Evolutionary conservation across 2,113 vertebrate species (phyloP).

Genomic region (Artemisiospiza belli): DNA sequence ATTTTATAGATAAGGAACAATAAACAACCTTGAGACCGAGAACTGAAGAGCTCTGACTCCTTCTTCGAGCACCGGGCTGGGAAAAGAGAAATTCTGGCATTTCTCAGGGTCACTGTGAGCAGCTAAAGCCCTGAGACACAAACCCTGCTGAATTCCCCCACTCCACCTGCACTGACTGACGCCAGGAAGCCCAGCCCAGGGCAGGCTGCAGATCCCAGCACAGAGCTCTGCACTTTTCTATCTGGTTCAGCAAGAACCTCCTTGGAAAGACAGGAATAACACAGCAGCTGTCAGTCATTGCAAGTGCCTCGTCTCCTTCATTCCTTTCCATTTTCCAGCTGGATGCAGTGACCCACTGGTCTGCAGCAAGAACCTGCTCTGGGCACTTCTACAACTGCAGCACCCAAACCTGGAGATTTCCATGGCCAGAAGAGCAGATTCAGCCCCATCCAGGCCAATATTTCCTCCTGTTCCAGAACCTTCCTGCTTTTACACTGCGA

Average conservation of each 20-base stretch:
- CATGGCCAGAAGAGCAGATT: not conserved
- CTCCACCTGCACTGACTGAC: not conserved
- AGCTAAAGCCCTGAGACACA: no score
- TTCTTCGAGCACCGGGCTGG: no score
- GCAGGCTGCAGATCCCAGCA: not conserved
- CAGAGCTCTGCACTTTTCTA: not conserved
- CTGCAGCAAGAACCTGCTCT: not conserved
- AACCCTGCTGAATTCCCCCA: fast-evolving
- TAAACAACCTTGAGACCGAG: no score
- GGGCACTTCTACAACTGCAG: not conserved
- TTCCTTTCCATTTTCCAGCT: not conserved
- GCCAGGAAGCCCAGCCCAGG: not conserved
- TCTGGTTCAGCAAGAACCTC: not conserved
- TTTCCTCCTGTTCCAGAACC: not conserved
- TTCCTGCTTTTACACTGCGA: not conserved
- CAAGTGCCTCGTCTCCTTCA: not conserved
- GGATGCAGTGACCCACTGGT: not conserved
- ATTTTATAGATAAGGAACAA: no score
- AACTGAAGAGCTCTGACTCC: no score
- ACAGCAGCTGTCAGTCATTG: not conserved
- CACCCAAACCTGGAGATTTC: not conserved
- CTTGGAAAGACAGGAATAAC: not conserved
- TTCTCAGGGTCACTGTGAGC: no score
- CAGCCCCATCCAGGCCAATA: not conserved
- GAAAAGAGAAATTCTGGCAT: no score